These are phyloP conservation scores for Sinonovacula constricta DNA, from an alignment of 1,140 invertebrate species.

Conservation along the genomic window DNA sequence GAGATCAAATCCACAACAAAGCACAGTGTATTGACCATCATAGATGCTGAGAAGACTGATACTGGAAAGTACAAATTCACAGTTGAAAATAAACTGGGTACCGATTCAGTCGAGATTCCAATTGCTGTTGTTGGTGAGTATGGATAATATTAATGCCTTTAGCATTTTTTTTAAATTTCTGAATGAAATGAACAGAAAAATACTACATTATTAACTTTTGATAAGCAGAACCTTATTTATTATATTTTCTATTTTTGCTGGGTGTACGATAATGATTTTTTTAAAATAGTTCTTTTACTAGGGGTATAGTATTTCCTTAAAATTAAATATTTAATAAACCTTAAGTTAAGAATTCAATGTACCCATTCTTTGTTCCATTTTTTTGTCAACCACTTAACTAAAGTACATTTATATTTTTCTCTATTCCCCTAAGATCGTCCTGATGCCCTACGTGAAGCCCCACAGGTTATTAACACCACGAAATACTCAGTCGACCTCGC, in stretches of 20 bases:
- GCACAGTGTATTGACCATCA: slow-evolving; percentile 95
- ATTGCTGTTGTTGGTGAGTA: slow-evolving; percentile 93
- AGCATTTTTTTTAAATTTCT: too few relatives aligned
- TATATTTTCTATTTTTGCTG: neutral
- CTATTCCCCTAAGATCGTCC: too few relatives aligned
- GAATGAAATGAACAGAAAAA: too few relatives aligned
- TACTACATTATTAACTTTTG: too few relatives aligned
- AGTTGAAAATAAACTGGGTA: slow-evolving; percentile 97
- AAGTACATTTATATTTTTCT: too few relatives aligned
- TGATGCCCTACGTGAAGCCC: slow-evolving; percentile 91
- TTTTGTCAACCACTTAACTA: too few relatives aligned
- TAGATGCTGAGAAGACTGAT: slow-evolving; percentile 94
- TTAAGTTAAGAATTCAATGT: too few relatives aligned
- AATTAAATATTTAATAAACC: too few relatives aligned
- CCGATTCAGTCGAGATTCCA: slow-evolving; percentile 94
- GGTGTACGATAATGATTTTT: slow-evolving; percentile 71
- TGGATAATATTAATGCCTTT: too few relatives aligned
- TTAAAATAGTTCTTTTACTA: neutral
- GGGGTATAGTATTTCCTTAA: too few relatives aligned
- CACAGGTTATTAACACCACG: slow-evolving; percentile 91
- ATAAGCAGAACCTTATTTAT: too few relatives aligned
- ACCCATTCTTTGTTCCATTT: too few relatives aligned
- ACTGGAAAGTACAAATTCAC: slow-evolving; percentile 95
- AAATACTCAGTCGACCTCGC: slow-evolving; percentile 95
- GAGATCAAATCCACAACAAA: slow-evolving; percentile 90